Base-by-base conservation (phyloP, 2,888 invertebrate genomes). In the Fabriciana adippe region DNA sequence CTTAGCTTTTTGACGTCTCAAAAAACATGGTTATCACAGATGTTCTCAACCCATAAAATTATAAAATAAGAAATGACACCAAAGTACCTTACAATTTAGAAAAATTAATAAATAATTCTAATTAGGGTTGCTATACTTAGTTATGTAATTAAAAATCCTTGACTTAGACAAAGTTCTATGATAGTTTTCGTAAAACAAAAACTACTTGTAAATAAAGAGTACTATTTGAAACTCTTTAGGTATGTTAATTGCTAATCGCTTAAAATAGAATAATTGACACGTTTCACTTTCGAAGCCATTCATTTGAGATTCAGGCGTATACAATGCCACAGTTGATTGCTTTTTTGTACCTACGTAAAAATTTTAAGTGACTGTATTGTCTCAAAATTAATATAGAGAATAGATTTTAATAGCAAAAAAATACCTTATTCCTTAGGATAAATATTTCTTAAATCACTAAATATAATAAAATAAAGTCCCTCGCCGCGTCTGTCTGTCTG, bases 191-290 rank as follows among this genome's bases (percentile, higher is more conserved):
- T 35, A 35, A 5, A 26, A 26, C 35, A 45, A 47, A 62, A 67
- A 65, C 74, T 76, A 77, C 75, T 74, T 84, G 86, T 26, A 41
- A 86, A 83, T 85, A 85, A 82, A 84, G 79, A 73, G 68, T 70
- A 70, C 80, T 79, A 83, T 88, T 89, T 88, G 84, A 86, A 83
- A 82, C 79, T 71, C 78, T 76, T 82, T 87, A 86, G 85, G 84
- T 81, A 80, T 78, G 59, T 71, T 50, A 51, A 60, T 76, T 75
- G 80, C 85, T 86, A 80, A 79, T 79, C 74, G 75, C 78, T 79
- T 69, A 79, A 86, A 86, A 88, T 85, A 84, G 81, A 82, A 76
- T 84, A 83, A 86, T 86, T 81, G 78, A 70, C 73, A 76, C 68
- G 79, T 81, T 81, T 82, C 78, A 84, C 87, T 87, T 87, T 86